phyloP scores from a whole-genome alignment of 2,113 vertebrate species.

The Spea bombifrons region DNA sequence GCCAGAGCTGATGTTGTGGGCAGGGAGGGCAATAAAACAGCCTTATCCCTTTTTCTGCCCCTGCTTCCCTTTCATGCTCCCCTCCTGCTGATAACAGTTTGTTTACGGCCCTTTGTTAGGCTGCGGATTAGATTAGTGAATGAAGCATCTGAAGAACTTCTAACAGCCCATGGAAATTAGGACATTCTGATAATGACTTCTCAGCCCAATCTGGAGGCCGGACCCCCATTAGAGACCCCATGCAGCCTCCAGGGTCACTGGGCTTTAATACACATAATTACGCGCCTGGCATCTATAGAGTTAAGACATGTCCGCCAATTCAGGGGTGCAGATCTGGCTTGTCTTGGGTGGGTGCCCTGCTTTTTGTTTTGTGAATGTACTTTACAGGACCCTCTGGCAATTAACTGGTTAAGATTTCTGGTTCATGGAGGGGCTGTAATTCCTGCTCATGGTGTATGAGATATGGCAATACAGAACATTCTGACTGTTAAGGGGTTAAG shows the following conservation, averaged over 20 bases:
- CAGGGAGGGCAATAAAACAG: background rate
- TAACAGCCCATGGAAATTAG: background rate
- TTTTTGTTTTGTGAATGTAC: no score
- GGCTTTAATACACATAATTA: no score
- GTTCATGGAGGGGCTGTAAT: no score
- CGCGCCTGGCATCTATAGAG: no score
- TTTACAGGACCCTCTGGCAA: no score
- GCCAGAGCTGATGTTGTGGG: slow-evolving; percentile 26
- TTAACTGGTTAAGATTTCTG: no score
- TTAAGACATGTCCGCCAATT: no score
- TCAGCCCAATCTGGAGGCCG: background rate
- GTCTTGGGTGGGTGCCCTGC: no score
- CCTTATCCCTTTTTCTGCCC: background rate
- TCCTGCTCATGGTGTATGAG: no score
- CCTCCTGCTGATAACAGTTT: background rate
- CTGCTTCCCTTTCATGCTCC: background rate
- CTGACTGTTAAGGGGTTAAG: no score
- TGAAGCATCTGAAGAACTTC: background rate
- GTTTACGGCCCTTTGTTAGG: background rate
- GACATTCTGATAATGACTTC: background rate
- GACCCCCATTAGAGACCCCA: background rate
- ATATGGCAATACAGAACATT: no score
- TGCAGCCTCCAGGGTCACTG: background rate
- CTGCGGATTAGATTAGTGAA: background rate
- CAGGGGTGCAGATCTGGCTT: no score